Base-by-base conservation (phyloP, 2,113 vertebrate genomes). In the Cyrtonyx montezumae region DNA sequence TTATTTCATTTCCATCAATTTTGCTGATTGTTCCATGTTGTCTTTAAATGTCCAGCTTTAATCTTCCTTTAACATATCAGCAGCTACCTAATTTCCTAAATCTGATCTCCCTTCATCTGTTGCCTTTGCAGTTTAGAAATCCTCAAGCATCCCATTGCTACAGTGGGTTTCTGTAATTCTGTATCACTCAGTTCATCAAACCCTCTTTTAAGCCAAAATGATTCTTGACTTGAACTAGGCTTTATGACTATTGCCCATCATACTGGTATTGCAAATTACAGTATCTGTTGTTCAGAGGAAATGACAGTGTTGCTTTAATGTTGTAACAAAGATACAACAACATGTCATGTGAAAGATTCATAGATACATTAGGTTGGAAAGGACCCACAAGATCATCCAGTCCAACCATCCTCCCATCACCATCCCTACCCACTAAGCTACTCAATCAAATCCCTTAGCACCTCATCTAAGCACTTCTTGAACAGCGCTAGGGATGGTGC, bases 1-100 rank as follows among this genome's bases (percentile, higher is more conserved):
- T 56, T 84, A 46, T 85, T 74, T n/a, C 34, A 16, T 45, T 81
- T 70, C 36, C 84, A 9, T 42, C 93, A 36, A 65, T 78, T 36
- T 59, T 86, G 11, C 9, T 42, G 55, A 53, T 34, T 80, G 20
- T 84, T 81, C 26, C 9, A 11, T 26, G 4, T 65, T 0, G 20
- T 55, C 88, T 59, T 81, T 37, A 8, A 23, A 78, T 74, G 28
- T 77, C 19, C 32, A n/a, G 4, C 8, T 79, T 76, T 48, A 6
- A 49, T 34, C n/a, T 9, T 18, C 30, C 25, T 56, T 37, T 34
- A 63, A 21, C n/a, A 34, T 42, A 62, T 42, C 2, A 2, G 37
- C 17, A 68, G 48, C 63, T 79, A 21, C 42, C 23, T 46, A 4
- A 14, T 79, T 87, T 87, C 37, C 45, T 6, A 56, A 34, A 46